A percentile compares a stretch with the other conserved stretches of the same genome.
phyloP scores from a whole-genome alignment of 2,113 vertebrate genomes.

The Nyctibius bracteatus region DNA sequence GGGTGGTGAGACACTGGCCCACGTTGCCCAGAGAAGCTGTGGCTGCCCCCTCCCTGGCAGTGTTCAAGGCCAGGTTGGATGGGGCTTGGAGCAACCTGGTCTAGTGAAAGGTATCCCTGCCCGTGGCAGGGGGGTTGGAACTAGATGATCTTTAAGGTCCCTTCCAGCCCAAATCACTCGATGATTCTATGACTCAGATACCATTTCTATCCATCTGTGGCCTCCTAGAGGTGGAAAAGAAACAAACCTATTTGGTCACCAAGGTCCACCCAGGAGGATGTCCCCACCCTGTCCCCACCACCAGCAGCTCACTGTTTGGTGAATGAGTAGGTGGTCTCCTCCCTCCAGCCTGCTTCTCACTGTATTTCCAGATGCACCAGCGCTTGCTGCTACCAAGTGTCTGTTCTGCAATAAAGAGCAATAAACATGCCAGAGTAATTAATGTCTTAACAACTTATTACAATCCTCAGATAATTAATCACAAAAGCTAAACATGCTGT shows the following conservation, averaged over 20 bases:
- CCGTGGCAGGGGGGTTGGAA: too few relatives aligned
- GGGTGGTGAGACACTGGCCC: too few relatives aligned
- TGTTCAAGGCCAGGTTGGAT: too few relatives aligned
- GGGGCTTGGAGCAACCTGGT: too few relatives aligned
- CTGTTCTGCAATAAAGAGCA: conserved; percentile 64
- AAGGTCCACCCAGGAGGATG: neutral
- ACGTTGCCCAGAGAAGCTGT: too few relatives aligned
- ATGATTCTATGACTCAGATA: too few relatives aligned
- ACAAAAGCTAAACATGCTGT: conserved; percentile 83
- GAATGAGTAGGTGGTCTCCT: neutral
- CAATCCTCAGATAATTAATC: conserved; percentile 85
- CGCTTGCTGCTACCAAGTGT: conserved; percentile 18
- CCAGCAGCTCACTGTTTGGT: neutral
- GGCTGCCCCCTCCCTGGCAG: too few relatives aligned
- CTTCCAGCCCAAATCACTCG: too few relatives aligned
- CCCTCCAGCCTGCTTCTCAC: neutral
- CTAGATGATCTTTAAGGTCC: too few relatives aligned
- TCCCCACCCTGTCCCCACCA: neutral
- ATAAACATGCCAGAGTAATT: conserved; percentile 79
- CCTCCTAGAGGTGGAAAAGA: neutral
- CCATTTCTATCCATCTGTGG: neutral
- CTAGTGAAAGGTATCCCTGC: too few relatives aligned
- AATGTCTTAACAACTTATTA: conserved; percentile 85
- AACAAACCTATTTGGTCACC: neutral
- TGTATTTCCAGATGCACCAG: neutral